Evolutionary conservation across 2,888 invertebrate genomes (phyloP).

Genomic region (Leptothorax acervorum): DNA sequence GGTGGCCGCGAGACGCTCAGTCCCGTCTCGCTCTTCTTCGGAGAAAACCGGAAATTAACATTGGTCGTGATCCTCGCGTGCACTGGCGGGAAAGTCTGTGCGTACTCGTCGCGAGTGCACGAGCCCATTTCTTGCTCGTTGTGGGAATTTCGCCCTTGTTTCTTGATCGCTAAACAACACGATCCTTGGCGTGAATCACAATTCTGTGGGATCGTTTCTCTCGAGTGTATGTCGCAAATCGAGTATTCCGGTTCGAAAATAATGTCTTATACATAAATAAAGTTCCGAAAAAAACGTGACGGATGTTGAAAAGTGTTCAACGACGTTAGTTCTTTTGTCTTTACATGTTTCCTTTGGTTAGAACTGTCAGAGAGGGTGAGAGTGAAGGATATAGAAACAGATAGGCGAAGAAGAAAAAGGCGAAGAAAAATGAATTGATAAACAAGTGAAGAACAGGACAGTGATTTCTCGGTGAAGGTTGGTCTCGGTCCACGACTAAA

Average conservation of each 20-base stretch:
- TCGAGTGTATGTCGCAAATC: neutral
- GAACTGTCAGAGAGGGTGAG: neutral
- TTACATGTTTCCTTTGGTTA: neutral
- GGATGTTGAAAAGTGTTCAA: slow-evolving; percentile 37
- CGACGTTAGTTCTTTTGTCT: neutral
- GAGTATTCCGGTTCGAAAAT: neutral
- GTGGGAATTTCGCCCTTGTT: neutral
- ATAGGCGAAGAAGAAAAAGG: neutral
- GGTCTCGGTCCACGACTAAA: slow-evolving; percentile 55
- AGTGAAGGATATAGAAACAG: slow-evolving; percentile 16
- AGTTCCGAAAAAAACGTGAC: slow-evolving; percentile 3
- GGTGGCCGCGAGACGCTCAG: slow-evolving; percentile 77
- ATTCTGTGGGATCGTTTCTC: neutral
- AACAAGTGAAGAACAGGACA: slow-evolving; percentile 32
- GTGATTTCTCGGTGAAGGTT: slow-evolving; percentile 41
- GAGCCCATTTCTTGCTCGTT: neutral
- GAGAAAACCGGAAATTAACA: slow-evolving; percentile 70
- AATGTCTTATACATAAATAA: neutral
- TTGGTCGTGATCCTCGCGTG: slow-evolving; percentile 36
- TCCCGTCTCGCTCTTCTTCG: slow-evolving; percentile 79
- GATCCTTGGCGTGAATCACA: neutral
- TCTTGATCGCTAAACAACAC: neutral
- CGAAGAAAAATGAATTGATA: slow-evolving; percentile 9
- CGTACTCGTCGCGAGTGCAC: slow-evolving; percentile 28
- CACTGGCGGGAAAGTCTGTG: slow-evolving; percentile 73